phyloP scores from a whole-genome alignment of 2,797 vertebrate species.

The Coregonus ussuriensis region DNA sequence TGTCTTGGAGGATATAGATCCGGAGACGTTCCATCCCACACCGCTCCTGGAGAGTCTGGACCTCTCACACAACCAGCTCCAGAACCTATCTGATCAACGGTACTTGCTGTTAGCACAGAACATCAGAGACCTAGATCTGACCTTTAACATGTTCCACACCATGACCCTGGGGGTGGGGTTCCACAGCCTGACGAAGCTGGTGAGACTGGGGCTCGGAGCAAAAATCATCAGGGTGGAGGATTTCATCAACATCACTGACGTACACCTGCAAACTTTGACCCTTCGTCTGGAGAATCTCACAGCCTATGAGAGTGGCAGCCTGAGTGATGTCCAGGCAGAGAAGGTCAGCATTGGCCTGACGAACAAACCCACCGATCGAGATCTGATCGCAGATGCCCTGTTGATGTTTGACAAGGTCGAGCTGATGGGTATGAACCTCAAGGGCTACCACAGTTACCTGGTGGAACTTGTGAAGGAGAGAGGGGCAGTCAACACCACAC shows the following conservation, averaged over 20 bases:
- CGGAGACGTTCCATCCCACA: constrained; percentile 71
- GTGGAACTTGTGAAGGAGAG: constrained; percentile 34
- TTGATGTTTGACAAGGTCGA: constrained; percentile 73
- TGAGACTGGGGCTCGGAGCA: constrained; percentile 75
- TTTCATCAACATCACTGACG: constrained; percentile 68
- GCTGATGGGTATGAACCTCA: constrained; percentile 67
- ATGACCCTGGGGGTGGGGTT: constrained; percentile 73
- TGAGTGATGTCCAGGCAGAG: constrained; percentile 47
- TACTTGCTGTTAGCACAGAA: constrained; percentile 59
- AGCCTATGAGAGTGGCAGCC: constrained; percentile 60
- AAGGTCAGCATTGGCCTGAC: constrained; percentile 53
- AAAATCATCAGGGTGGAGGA: constrained; percentile 64
- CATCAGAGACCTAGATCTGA: constrained; percentile 79
- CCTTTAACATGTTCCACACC: constrained; percentile 72
- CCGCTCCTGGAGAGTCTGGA: constrained; percentile 76
- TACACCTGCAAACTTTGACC: constrained; percentile 65
- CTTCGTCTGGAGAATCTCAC: constrained; percentile 55
- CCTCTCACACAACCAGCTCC: constrained; percentile 81
- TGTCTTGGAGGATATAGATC: constrained; percentile 66
- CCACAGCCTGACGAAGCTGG: constrained; percentile 62
- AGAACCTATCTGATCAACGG: constrained; percentile 62
- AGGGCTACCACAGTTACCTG: constrained; percentile 35
- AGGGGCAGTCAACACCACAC: constrained; percentile 60
- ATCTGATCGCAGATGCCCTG: constrained; percentile 70
- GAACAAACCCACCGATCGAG: constrained; percentile 4